Evolutionary conservation across 92 coral and sea anemone genomes (phyloP).

Genomic region (Anthopleura xanthogrammica): DNA sequence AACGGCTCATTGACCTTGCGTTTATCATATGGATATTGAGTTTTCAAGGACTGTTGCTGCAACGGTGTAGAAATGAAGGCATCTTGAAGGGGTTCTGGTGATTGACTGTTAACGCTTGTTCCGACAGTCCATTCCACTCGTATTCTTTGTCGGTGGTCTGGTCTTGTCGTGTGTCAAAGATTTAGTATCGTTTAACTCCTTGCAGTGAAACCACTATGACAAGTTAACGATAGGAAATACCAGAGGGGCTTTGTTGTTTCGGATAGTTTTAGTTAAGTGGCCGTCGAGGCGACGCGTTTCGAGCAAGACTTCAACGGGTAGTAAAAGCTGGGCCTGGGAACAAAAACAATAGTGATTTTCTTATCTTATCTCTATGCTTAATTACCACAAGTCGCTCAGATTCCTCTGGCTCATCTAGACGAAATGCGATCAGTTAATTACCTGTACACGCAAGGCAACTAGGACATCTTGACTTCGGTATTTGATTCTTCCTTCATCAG

Average conservation of each 20-base stretch:
- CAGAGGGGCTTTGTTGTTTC: background rate
- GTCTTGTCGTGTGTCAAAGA: constrained; percentile 39
- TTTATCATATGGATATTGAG: background rate
- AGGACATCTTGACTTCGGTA: constrained; percentile 65
- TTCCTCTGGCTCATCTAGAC: constrained; percentile 73
- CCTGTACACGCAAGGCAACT: constrained; percentile 64
- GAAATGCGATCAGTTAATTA: constrained; percentile 91
- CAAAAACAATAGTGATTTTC: constrained; percentile 35
- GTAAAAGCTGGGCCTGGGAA: background rate
- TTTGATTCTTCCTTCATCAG: constrained; percentile 79
- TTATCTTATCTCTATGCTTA: constrained; percentile 96
- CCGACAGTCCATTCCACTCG: constrained; percentile 7
- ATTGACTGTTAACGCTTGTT: constrained; percentile 32
- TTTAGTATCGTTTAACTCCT: constrained; percentile 62
- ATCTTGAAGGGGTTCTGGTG: constrained; percentile 19
- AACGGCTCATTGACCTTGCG: constrained; percentile 49
- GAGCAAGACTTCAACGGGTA: background rate
- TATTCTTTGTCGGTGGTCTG: constrained; percentile 61
- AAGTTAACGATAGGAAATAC: constrained; percentile 22
- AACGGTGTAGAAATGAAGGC: background rate
- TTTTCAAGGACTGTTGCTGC: background rate
- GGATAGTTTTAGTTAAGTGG: background rate
- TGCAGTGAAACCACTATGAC: constrained; percentile 10
- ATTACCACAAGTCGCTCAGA: constrained; percentile 72
- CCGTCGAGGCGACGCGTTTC: background rate